A percentile compares a stretch with the other conserved stretches of the same genome.
Evolutionary conservation across 2,888 invertebrate species (phyloP).

Genomic region (Sinelater perroti): DNA sequence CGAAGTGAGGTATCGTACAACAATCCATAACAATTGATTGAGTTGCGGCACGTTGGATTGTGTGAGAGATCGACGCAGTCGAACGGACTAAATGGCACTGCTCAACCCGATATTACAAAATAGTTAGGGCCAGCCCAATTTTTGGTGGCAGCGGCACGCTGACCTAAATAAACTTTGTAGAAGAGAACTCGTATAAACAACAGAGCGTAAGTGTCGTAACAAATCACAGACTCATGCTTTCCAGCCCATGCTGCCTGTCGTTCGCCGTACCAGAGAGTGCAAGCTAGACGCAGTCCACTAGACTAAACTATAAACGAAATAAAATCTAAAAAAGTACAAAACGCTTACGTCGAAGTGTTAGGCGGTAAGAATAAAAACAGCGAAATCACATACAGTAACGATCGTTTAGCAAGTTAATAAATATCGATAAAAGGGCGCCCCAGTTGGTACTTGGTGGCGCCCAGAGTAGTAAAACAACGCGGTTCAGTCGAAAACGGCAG

Average conservation of each 20-base stretch:
- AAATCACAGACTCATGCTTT: conserved; percentile 47
- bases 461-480: neutral
- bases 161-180: conserved; percentile 42
- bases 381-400: conserved; percentile 15
- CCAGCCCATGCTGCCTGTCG: neutral
- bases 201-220: conserved; percentile 44
- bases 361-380: conserved; percentile 13
- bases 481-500: conserved; percentile 56
- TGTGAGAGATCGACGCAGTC: too few relatives aligned
- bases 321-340: neutral
- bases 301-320: too few relatives aligned
- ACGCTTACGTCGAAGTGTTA: neutral
- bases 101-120: conserved; percentile 23
- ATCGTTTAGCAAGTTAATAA: neutral
- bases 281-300: too few relatives aligned
- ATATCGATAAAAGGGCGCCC: conserved; percentile 3
- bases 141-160: conserved; percentile 14
- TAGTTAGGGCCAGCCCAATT: conserved; percentile 31
- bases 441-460: neutral
- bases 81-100: too few relatives aligned
- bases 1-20: conserved; percentile 8
- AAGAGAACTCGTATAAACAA: conserved; percentile 42
- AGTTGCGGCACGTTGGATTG: neutral
- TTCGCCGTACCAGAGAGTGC: too few relatives aligned
- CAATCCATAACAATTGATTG: conserved; percentile 2